Evolutionary conservation across 2,797 vertebrate species (phyloP).

Genomic region (Hafferia zeledoni): DNA sequence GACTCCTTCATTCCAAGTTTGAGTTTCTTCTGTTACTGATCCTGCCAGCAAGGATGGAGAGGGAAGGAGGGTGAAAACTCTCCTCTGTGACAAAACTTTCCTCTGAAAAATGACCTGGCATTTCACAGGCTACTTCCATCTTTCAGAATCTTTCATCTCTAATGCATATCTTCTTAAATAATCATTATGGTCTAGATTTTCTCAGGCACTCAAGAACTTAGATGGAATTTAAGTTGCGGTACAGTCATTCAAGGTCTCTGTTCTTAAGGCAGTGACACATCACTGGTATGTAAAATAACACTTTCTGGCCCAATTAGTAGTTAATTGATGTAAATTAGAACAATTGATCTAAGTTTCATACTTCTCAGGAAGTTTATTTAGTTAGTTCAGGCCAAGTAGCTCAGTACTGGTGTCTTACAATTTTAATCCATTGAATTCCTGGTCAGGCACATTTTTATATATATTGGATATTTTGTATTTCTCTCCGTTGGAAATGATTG

Average conservation of each 20-base stretch:
- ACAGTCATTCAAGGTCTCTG: not conserved
- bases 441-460: not conserved
- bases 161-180: not conserved
- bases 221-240: not conserved
- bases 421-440: not conserved
- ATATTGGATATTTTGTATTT: not conserved
- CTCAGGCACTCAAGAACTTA: not conserved
- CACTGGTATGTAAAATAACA: not conserved
- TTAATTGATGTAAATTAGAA: not conserved
- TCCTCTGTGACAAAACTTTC: not conserved
- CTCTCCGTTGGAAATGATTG: not conserved
- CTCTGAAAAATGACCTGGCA: not conserved
- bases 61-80: not conserved
- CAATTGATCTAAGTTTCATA: not conserved
- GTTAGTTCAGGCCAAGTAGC: not conserved
- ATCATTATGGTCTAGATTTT: not conserved
- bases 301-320: not conserved
- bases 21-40: not conserved
- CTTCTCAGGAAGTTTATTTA: not conserved
- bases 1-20: not conserved
- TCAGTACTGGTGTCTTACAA: not conserved
- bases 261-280: not conserved
- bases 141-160: not conserved
- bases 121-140: not conserved
- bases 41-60: not conserved